A percentile compares a stretch with the other conserved stretches of the same genome.
These are phyloP conservation scores for Orcinus orca DNA, from an alignment of 2,113 vertebrate genomes.

Conservation along the genomic window DNA sequence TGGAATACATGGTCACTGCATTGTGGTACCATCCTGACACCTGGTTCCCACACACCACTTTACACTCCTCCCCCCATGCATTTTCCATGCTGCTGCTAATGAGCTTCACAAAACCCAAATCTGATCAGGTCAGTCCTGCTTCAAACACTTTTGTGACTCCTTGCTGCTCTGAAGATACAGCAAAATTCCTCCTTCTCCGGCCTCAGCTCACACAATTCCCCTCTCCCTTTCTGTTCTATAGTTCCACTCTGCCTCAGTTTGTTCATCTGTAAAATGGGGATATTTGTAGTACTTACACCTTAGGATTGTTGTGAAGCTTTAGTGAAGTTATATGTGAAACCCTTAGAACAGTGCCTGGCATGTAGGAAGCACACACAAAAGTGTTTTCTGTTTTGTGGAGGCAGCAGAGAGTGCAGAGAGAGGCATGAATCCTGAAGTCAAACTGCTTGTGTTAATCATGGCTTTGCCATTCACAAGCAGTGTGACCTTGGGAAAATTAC, in stretches of 20 bases:
- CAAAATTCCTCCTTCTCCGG: background rate
- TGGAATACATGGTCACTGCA: background rate
- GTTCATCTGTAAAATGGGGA: background rate
- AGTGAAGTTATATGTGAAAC: background rate
- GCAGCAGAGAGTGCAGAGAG: background rate
- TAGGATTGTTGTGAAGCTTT: background rate
- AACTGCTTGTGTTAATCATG: background rate
- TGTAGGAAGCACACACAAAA: background rate
- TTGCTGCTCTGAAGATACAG: background rate
- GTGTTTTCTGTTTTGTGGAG: background rate
- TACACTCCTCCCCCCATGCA: background rate
- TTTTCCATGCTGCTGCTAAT: background rate
- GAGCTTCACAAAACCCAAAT: background rate
- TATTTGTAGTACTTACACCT: background rate
- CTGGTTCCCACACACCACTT: no score
- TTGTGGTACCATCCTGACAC: background rate
- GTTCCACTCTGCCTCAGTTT: background rate
- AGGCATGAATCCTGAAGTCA: background rate
- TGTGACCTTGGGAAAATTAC: background rate
- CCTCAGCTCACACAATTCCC: background rate
- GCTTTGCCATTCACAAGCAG: background rate
- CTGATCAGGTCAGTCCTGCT: background rate
- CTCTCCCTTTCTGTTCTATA: background rate
- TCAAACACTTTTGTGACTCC: background rate
- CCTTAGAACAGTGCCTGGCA: background rate